phyloP scores from a whole-genome alignment of 2,113 vertebrate species.

The Sapayoa aenigma region DNA sequence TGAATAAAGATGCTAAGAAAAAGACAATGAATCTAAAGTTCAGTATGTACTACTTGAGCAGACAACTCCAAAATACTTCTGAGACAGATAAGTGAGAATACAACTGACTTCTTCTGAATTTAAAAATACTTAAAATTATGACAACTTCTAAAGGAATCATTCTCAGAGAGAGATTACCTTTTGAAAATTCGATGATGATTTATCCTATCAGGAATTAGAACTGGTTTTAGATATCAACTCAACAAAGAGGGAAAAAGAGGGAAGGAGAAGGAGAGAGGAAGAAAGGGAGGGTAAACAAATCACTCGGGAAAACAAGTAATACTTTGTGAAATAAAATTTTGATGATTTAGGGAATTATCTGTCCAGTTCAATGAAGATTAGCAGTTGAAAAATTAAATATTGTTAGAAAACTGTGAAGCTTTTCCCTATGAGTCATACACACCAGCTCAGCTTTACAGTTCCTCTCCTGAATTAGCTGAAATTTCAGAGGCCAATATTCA shows the following conservation, averaged over 20 bases:
- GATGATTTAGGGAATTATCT: neutral
- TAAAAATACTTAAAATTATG: neutral
- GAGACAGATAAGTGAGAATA: neutral
- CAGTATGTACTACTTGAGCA: neutral
- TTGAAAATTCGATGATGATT: neutral
- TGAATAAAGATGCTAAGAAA: neutral
- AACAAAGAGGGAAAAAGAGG: neutral
- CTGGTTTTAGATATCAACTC: neutral
- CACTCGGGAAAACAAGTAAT: neutral
- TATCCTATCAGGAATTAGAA: neutral
- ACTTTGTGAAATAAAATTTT: neutral
- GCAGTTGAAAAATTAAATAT: neutral
- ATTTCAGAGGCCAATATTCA: neutral
- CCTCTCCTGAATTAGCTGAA: neutral
- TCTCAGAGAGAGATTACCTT: neutral
- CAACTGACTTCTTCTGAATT: neutral
- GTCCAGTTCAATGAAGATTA: neutral
- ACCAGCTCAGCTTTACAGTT: neutral
- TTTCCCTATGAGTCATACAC: neutral
- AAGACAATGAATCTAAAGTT: constrained; percentile 13
- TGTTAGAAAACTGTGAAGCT: neutral
- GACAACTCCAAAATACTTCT: neutral
- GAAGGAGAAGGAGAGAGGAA: neutral
- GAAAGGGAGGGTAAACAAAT: neutral
- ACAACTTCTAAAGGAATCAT: neutral